These are phyloP conservation scores for Therioaphis trifolii DNA, from an alignment of 2,888 invertebrate genomes.

Conservation along the genomic window DNA sequence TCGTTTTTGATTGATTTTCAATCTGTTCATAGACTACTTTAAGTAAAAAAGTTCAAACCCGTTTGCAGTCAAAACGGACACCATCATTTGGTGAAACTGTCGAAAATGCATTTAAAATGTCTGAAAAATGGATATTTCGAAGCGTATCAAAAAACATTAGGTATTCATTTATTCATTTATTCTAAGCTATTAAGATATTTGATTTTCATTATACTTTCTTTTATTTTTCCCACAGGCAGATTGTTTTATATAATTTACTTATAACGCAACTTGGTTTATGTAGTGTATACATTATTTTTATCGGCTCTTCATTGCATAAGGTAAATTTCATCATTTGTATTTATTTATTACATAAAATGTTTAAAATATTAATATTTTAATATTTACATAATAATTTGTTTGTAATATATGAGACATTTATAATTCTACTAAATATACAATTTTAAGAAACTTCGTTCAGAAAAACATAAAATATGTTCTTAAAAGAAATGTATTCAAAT, in stretches of 20 bases:
- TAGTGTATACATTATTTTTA: constrained; percentile 58
- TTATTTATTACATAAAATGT: too few species aligned
- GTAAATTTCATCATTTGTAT: constrained; percentile 1
- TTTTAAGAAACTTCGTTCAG: too few species aligned
- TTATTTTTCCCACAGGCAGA: constrained; percentile 26
- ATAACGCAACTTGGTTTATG: constrained; percentile 53
- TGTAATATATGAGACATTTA: too few species aligned
- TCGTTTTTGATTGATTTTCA: neutral
- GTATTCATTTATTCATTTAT: neutral
- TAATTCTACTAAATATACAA: too few species aligned
- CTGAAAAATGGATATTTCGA: constrained; percentile 51
- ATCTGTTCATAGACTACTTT: constrained; percentile 21
- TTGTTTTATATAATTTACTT: constrained; percentile 56
- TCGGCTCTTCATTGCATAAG: constrained; percentile 37
- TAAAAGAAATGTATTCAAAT: too few species aligned
- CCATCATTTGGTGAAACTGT: constrained; percentile 51
- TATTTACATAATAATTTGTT: too few species aligned
- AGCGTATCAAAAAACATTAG: neutral
- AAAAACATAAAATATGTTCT: too few species aligned
- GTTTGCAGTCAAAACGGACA: constrained; percentile 29
- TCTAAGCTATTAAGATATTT: neutral
- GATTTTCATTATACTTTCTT: neutral
- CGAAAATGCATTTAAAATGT: constrained; percentile 56
- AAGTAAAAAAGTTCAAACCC: constrained; percentile 48
- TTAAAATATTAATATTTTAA: too few species aligned